Base-by-base conservation (phyloP, 2,113 vertebrate species). In the Chaetorhynchus papuensis region DNA sequence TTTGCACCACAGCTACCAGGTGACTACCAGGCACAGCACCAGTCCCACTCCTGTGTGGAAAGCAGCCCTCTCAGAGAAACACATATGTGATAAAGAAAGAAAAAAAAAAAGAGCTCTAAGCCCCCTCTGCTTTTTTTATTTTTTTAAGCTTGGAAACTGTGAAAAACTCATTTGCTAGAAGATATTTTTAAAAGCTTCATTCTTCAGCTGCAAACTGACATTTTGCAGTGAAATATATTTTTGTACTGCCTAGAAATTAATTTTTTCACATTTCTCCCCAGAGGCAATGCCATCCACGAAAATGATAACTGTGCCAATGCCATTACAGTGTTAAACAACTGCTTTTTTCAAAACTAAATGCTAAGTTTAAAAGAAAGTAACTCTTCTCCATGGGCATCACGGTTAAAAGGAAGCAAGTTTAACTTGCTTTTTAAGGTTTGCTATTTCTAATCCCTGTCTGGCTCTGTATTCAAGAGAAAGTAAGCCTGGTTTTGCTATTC, bases 221-320 rank as follows among this genome's bases (percentile, higher is more conserved):
- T 82, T 92, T 85, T 76, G 57, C 69, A 85, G 78, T 50, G 41
- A 89, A 83, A 78, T 82, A 20, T 49, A 91, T 87, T 91, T 95
- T 82, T 57, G 65, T 89, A 87, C 78, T 47, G 70, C 60, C 70
- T 89, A 76, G 45, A 93, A 93, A 94, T 90, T 75, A 50, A 41
- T 93, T 89, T 93, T 89, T 87, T 71, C 78, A 68, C 57, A 41
- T 93, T 87, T 60, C 54, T 80, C 15, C 78, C 87, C 87, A 93
- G 74, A 91, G 78, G 83, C 89, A 94, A 49, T 26, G 31, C 23
- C 53, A 89, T 53, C 57, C 18, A 1, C 82, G 70, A 95, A 83
- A 89, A 64, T 17, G 54, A 15, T 9, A 89, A 83, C 42, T 45
- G 18, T 72, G 70, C 35, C 69, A 91, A 42, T 87, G 65, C 85